These are phyloP conservation scores for Helostoma temminkii DNA, from an alignment of 2,797 vertebrate genomes.

Conservation along the genomic window DNA sequence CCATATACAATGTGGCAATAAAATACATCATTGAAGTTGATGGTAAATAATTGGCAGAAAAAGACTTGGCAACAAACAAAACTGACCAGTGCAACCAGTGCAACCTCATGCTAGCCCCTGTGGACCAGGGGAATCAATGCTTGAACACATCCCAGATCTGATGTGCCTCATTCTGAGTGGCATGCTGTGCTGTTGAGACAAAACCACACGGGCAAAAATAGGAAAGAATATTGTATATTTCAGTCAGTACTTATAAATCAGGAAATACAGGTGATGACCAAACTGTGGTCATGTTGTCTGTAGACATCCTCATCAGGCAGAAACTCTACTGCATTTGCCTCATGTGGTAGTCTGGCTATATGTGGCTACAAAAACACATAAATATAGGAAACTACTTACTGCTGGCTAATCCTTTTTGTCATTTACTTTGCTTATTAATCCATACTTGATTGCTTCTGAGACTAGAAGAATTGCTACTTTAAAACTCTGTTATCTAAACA, in stretches of 20 bases:
- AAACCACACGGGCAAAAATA: slow-evolving; percentile 17
- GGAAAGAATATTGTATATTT: slow-evolving; percentile 7
- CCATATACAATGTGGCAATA: no score
- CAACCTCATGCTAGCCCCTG: neutral
- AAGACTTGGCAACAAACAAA: slow-evolving; percentile 1
- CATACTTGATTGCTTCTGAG: neutral
- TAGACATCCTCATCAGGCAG: neutral
- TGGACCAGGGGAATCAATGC: slow-evolving; percentile 8
- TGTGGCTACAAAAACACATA: neutral
- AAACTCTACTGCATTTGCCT: no score
- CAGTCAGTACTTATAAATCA: slow-evolving; percentile 48
- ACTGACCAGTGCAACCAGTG: neutral
- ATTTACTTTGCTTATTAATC: neutral
- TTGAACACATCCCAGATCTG: slow-evolving; percentile 21
- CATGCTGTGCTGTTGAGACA: slow-evolving; percentile 20
- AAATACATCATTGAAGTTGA: no score
- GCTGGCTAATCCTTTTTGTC: no score
- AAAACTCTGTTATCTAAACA: neutral
- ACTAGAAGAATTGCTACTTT: neutral
- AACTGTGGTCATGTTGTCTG: slow-evolving; percentile 4
- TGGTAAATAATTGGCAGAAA: no score
- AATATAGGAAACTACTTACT: neutral
- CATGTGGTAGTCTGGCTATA: neutral
- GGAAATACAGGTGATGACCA: neutral
- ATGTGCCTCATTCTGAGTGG: slow-evolving; percentile 38